These are phyloP conservation scores for Corythornis vintsioides DNA, from an alignment of 2,113 vertebrate genomes.

Conservation along the genomic window DNA sequence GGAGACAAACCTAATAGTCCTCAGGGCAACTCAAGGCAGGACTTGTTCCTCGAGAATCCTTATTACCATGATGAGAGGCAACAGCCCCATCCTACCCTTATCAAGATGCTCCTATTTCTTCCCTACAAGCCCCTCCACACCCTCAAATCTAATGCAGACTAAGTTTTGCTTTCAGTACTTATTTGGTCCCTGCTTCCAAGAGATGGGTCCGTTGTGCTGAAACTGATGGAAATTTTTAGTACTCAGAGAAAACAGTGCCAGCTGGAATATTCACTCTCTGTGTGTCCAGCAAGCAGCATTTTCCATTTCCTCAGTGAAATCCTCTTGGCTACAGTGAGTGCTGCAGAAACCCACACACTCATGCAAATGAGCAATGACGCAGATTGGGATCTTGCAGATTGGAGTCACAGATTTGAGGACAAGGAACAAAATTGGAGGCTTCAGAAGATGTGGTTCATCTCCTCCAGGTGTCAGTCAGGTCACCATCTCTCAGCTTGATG, in stretches of 20 bases:
- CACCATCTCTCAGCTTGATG: not conserved
- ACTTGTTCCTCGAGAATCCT: rapidly evolving
- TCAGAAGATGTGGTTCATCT: not conserved
- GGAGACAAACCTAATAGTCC: not conserved
- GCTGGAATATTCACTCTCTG: conserved; percentile 33
- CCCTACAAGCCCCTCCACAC: not conserved
- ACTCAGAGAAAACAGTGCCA: conserved; percentile 17
- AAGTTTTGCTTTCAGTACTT: not conserved
- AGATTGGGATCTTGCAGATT: not conserved
- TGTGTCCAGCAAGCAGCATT: conserved; percentile 47
- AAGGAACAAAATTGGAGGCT: not conserved
- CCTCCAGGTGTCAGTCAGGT: not conserved
- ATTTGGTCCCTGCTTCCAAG: not conserved
- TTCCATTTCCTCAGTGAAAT: conserved; percentile 50
- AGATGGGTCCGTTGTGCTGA: not conserved
- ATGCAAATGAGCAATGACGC: not conserved
- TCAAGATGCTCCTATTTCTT: not conserved
- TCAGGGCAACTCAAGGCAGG: not conserved
- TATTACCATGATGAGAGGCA: not conserved
- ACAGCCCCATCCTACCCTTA: not conserved
- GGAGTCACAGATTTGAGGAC: not conserved
- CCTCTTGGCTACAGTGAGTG: not conserved
- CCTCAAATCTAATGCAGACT: not conserved
- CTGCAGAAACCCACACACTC: conserved; percentile 5
- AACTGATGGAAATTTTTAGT: conserved; percentile 47